Conservation (phyloP, 1,140 invertebrate genomes). For the Delia radicum region DNA sequence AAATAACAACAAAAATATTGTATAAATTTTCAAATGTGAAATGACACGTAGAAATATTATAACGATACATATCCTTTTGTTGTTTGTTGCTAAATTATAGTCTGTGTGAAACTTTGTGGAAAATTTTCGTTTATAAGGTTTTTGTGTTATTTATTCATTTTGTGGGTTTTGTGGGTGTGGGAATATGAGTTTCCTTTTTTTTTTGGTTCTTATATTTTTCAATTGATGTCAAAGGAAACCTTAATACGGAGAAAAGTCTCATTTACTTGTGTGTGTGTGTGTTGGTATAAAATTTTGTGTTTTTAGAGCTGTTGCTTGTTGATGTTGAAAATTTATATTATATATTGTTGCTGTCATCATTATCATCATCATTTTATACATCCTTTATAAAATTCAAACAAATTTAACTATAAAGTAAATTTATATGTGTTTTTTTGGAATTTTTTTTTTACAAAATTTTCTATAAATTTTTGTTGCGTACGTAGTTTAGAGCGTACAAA, state of each 20-base stretch:
- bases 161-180: neutral
- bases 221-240: slow-evolving; percentile 2
- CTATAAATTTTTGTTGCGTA: neutral
- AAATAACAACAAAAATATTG: no score
- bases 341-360: neutral
- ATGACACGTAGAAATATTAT: slow-evolving; percentile 2
- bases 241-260: neutral
- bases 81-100: neutral
- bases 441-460: neutral
- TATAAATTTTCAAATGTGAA: neutral
- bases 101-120: neutral
- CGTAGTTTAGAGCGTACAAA: neutral
- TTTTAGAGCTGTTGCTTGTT: neutral
- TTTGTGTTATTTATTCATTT: neutral
- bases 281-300: neutral
- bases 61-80: neutral
- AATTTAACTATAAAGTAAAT: neutral
- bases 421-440: neutral
- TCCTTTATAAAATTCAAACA: neutral
- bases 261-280: neutral
- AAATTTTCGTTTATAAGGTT: neutral
- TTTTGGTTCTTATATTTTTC: neutral
- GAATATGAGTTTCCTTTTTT: neutral
- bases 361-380: no score
- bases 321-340: neutral